Evolutionary conservation across 2,888 invertebrate genomes (phyloP).

Genomic region (Napeogenes sylphis): DNA sequence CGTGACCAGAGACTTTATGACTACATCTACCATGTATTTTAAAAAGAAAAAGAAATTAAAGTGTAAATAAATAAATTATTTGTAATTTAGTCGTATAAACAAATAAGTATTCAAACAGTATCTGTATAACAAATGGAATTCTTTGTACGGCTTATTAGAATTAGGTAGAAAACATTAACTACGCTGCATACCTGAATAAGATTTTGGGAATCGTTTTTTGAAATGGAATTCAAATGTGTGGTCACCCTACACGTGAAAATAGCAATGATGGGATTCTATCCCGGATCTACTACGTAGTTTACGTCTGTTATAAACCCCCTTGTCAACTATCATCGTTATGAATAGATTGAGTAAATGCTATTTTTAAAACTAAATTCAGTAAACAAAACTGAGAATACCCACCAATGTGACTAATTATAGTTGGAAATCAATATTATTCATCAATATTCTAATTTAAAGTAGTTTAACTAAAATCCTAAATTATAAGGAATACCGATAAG

Average conservation of each 20-base stretch:
- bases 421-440: too few species aligned
- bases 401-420: too few species aligned
- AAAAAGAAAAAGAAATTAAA: background rate
- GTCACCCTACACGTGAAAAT: conserved; percentile 17
- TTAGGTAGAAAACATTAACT: background rate
- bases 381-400: too few species aligned
- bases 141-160: background rate
- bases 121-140: background rate
- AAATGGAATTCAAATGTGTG: background rate
- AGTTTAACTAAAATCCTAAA: too few species aligned
- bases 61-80: background rate
- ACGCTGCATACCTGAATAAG: background rate
- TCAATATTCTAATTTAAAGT: too few species aligned
- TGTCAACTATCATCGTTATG: background rate
- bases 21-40: conserved; percentile 8
- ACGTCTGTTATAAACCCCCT: conserved; percentile 1
- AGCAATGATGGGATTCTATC: conserved; percentile 18
- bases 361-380: too few species aligned
- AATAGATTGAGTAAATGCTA: too few species aligned
- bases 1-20: conserved; percentile 13
- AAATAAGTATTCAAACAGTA: too few species aligned
- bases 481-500: too few species aligned
- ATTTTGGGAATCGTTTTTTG: background rate
- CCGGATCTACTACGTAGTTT: conserved; percentile 11
- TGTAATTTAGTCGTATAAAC: background rate